A percentile compares a stretch with the other conserved stretches of the same genome.
Conservation (phyloP, 2,888 invertebrate species). For the Orthonevra nobilis region DNA sequence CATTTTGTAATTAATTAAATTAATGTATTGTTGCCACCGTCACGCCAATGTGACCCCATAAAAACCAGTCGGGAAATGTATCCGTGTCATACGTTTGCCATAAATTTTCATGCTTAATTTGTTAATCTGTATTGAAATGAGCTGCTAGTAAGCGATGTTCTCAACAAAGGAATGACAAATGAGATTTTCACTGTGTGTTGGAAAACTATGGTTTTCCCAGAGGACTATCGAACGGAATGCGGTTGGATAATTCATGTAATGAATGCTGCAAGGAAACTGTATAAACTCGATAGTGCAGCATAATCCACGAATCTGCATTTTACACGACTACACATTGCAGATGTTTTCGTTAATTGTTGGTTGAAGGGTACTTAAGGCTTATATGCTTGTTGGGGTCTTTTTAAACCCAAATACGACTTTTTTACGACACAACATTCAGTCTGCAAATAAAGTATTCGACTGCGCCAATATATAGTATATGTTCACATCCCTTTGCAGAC, state of each 20-base stretch:
- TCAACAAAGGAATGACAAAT: constrained; percentile 18
- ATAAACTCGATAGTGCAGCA: background rate
- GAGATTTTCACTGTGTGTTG: background rate
- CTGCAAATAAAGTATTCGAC: too few species aligned
- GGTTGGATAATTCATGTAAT: constrained; percentile 3
- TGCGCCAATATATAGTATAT: too few species aligned
- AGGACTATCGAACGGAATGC: too few species aligned
- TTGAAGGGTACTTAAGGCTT: too few species aligned
- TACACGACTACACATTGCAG: background rate
- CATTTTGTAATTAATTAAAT: constrained; percentile 28
- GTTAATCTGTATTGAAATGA: constrained; percentile 15
- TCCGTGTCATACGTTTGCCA: constrained; percentile 4
- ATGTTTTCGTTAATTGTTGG: background rate
- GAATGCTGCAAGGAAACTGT: background rate
- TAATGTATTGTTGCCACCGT: background rate
- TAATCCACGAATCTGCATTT: background rate
- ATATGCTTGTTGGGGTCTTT: too few species aligned
- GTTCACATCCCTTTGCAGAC: too few species aligned
- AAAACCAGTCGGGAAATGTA: constrained; percentile 12
- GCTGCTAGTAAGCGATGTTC: constrained; percentile 5
- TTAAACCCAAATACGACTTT: too few species aligned
- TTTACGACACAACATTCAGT: too few species aligned
- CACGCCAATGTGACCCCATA: background rate
- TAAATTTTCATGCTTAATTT: constrained; percentile 10
- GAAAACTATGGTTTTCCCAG: too few species aligned